Percentiles rank a stretch among this genome's conserved stretches.
phyloP scores from a whole-genome alignment of 2,888 invertebrate genomes.

The Theodoxus fluviatilis region DNA sequence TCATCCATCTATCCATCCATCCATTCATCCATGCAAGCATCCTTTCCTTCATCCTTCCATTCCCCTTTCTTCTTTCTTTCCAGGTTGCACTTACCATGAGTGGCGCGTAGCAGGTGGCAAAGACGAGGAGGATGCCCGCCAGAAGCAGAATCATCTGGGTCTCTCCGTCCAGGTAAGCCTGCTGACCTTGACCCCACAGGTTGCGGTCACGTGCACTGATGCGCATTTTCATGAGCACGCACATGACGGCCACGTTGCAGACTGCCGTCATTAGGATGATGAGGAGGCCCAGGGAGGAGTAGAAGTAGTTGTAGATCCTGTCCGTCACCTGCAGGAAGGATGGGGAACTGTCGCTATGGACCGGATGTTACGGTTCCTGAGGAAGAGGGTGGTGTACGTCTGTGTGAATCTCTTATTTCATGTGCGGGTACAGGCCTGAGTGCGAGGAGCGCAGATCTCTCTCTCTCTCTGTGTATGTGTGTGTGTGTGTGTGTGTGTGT shows the following conservation, averaged over 20 bases:
- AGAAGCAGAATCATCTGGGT: constrained; percentile 64
- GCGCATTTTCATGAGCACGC: constrained; percentile 49
- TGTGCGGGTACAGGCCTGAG: too few species aligned
- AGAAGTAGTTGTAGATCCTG: constrained; percentile 53
- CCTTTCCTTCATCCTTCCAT: too few species aligned
- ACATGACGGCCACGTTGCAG: constrained; percentile 51
- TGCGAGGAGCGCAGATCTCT: too few species aligned
- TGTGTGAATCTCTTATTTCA: too few species aligned
- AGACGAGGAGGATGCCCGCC: constrained; percentile 60
- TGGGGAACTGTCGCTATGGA: constrained; percentile 46
- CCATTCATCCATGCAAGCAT: too few species aligned
- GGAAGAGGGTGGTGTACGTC: too few species aligned
- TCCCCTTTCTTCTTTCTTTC: too few species aligned
- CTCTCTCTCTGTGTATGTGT: too few species aligned
- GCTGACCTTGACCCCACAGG: constrained; percentile 13
- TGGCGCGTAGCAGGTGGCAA: constrained; percentile 64
- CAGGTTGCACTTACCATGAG: constrained; percentile 59
- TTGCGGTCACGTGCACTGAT: constrained; percentile 21
- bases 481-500: too few species aligned
- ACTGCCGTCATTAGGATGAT: constrained; percentile 46
- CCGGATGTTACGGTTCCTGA: too few species aligned
- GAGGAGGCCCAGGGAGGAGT: constrained; percentile 54
- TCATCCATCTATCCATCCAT: too few species aligned
- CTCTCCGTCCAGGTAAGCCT: constrained; percentile 45
- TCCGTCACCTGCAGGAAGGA: too few species aligned